These are phyloP conservation scores for Drosophila phalerata DNA, from an alignment of 2,888 invertebrate genomes.

Conservation along the genomic window DNA sequence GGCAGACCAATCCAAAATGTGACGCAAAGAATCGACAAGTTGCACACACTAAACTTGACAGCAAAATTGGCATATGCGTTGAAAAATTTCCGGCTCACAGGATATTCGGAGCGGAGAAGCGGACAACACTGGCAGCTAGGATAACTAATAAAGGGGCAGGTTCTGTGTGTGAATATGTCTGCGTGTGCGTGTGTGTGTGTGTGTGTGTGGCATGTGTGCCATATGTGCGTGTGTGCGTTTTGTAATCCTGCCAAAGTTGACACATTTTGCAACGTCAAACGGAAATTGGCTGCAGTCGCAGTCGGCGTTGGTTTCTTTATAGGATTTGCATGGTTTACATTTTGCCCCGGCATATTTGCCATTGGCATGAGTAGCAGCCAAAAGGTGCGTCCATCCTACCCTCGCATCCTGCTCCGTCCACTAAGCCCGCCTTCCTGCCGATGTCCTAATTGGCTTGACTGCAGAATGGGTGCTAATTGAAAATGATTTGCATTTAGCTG, in stretches of 20 bases:
- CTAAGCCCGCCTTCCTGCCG: conserved; percentile 11
- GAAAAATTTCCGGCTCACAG: conserved; percentile 67
- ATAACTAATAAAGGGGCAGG: conserved; percentile 57
- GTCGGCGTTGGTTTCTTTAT: conserved; percentile 60
- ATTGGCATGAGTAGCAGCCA: conserved; percentile 33
- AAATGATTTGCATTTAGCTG: conserved; percentile 62
- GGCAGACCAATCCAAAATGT: conserved; percentile 37
- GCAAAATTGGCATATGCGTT: conserved; percentile 77
- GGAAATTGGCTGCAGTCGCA: conserved; percentile 71
- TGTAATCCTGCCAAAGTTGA: conserved; percentile 75
- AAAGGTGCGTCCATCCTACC: conserved; percentile 30
- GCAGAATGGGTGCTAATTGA: conserved; percentile 53
- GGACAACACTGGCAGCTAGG: conserved; percentile 28
- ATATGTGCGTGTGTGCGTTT: conserved; percentile 43
- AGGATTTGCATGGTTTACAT: conserved; percentile 58
- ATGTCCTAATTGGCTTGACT: conserved; percentile 60
- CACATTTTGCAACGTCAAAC: conserved; percentile 75
- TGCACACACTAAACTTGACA: conserved; percentile 62
- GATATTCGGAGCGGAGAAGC: conserved; percentile 18
- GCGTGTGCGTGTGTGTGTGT: conserved; percentile 8
- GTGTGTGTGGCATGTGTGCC: conserved; percentile 8
- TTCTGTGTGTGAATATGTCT: neutral
- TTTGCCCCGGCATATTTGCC: conserved; percentile 32
- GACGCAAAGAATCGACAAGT: conserved; percentile 55
- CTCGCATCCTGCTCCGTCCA: neutral